Base-by-base conservation (phyloP, 2,888 invertebrate genomes). In the Asteroscopus sphinx region DNA sequence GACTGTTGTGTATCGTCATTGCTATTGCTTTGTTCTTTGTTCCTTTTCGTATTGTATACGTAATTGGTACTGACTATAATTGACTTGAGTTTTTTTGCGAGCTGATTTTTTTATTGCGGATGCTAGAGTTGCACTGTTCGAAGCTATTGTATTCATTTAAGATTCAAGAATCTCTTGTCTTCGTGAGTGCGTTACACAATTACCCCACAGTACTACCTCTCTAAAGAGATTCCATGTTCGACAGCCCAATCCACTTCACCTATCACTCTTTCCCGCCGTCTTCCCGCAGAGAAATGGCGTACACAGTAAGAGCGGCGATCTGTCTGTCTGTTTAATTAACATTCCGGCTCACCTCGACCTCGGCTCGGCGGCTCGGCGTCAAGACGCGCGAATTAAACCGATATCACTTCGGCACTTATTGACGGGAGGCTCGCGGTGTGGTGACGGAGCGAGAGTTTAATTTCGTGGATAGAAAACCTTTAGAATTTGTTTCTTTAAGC, bases 291-390 rank as follows among this genome's bases (percentile, higher is more conserved):
- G 53, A 54, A 65, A 68, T 60, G 65, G 61, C 33, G 64, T 57
- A 52, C 37, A 57, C 52, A 57, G 64, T 40, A 28, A 56, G 59
- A 67, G 48, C 49, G 77, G 80, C 84, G 81, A 87, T 89, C 91
- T 80, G 80, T 90, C 87, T 73, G 81, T 79, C 81, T 82, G 85
- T 90, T 91, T 92, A 92, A 93, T 92, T 89, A 91, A 91, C 91
- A 92, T 92, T 91, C 91, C 86, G 54, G 66, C 83, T 80, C 89
- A 88, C 88, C 88, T 87, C 64, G 68, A 51, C 45, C 52, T 59
- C 52, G 44, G 79, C 21, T 21, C 17, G 17, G 17, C 17, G 17
- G 17, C 17, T 21, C 21, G 61, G 65, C 76, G 85, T 87, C 88
- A 88, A 85, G 88, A 86, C 82, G 84, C 81, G 79, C 69, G 88